Evolutionary conservation across 2,113 vertebrate species (phyloP), one percentile per base, ranked within the genome.

Genomic region (Charina bottae): DNA sequence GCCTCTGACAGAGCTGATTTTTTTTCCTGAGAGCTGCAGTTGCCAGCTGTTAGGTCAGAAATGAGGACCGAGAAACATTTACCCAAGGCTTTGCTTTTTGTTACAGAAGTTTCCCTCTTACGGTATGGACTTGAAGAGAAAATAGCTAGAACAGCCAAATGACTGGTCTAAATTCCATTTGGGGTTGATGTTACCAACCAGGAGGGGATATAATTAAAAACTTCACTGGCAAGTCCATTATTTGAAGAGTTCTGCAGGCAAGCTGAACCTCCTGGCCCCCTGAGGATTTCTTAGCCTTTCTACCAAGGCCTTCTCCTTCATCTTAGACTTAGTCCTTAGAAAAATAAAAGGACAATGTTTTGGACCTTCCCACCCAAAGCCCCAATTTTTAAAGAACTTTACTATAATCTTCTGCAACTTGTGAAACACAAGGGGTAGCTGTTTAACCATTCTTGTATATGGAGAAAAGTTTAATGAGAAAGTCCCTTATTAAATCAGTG

Each of bases 381-480:
- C 42, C 33, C 33, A 78, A 78, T 21, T 78, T 42, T 42, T 78
- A 78, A 33, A 78, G 37, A 78, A 78, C 42, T 21, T 78, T 78
- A 78, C 17, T 21, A 78, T 78, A 78, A 78, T 78, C 33, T 78
- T 78, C 33, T 42, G 72, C 72, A 78, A 42, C 33, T 78, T 78
- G 72, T 78, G 72, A 78, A 78, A 78, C 72, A 78, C 72, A 78
- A 78, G 72, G 72, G 72, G 72, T 78, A 78, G 72, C 72, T 78
- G 72, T 78, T 78, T 78, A 78, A 78, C 72, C 72, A 42, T 37
- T 78, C 68, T 78, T 78, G 6, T 78, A 78, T 42, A 78, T 21
- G 17, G 72, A 42, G 72, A 78, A 78, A n/a, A 78, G 2, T 42
- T 78, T 78, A 78, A 78, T 42, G 7, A 78, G 15, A 21, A 78